Conservation (phyloP, 2,113 vertebrate genomes). For the Tenebrosternarchus preto region DNA sequence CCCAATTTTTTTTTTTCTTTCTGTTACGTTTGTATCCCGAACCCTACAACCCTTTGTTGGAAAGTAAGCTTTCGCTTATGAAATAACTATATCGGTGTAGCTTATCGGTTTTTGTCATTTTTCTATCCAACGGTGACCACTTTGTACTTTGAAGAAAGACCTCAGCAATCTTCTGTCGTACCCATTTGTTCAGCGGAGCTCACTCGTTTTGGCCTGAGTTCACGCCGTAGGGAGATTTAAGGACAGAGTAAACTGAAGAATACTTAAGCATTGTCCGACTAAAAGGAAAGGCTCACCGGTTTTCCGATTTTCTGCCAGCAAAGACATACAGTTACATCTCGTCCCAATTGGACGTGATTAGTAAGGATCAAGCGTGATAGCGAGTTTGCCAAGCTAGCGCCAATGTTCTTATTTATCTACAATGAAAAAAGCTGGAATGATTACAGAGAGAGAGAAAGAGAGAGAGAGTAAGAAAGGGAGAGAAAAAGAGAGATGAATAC, state of each 20-base stretch:
- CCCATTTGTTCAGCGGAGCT: too few species aligned
- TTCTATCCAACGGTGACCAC: neutral
- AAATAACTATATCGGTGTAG: neutral
- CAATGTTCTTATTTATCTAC: constrained; percentile 22
- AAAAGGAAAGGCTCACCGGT: neutral
- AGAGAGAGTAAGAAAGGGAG: constrained; percentile 1
- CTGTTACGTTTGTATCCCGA: too few species aligned
- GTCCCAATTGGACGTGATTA: neutral
- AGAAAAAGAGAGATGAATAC: neutral
- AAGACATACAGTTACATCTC: neutral
- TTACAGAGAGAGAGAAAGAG: constrained; percentile 15
- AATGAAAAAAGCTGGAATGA: too few species aligned
- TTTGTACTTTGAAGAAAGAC: too few species aligned
- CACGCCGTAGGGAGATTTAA: neutral
- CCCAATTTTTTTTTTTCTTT: too few species aligned
- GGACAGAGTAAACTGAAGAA: neutral
- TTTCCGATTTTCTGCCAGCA: neutral
- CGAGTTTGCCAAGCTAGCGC: neutral
- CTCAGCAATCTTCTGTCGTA: too few species aligned
- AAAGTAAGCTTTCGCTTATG: too few species aligned
- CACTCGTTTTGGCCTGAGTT: neutral
- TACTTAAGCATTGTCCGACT: neutral
- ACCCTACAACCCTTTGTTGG: too few species aligned
- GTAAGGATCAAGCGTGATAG: constrained; percentile 4
- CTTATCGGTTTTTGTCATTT: neutral